Conservation (phyloP, 2,113 vertebrate species). For the Petrocephalus zakoni region DNA sequence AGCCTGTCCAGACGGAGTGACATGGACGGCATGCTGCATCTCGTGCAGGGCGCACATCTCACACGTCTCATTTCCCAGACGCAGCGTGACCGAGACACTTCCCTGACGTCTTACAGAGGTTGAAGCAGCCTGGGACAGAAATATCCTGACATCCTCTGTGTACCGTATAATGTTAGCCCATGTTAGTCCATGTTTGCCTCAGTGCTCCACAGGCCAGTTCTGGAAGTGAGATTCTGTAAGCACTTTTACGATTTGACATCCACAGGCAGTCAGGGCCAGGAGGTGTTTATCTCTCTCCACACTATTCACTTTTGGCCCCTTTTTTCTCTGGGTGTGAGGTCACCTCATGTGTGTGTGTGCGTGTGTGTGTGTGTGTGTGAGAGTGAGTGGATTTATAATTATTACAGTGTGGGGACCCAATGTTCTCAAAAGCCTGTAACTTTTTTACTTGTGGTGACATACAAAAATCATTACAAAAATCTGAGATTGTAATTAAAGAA, state of each 20-base stretch:
- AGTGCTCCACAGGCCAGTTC: background rate
- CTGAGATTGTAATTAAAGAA: too few relatives aligned
- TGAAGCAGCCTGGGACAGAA: background rate
- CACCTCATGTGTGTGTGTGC: background rate
- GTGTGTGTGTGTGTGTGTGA: too few relatives aligned
- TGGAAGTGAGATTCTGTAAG: background rate
- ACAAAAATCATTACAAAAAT: too few relatives aligned
- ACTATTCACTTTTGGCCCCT: background rate
- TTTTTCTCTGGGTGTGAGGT: background rate
- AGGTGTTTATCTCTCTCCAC: background rate
- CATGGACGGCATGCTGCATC: background rate
- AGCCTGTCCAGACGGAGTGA: background rate
- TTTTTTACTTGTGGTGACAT: too few relatives aligned
- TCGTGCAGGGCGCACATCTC: background rate
- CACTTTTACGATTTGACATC: background rate
- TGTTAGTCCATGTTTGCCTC: background rate
- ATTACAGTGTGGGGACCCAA: too few relatives aligned
- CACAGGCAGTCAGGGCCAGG: background rate
- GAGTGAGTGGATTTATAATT: too few relatives aligned
- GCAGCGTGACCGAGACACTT: background rate
- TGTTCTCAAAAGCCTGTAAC: too few relatives aligned
- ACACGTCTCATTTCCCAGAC: background rate
- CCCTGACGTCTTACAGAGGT: background rate
- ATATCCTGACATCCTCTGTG: background rate
- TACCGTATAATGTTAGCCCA: background rate